Evolutionary conservation across 37 sponge, comb jelly and placozoan species (phyloP), one percentile per base, ranked within the genome.

Genomic region (Petrosia ficiformis): DNA sequence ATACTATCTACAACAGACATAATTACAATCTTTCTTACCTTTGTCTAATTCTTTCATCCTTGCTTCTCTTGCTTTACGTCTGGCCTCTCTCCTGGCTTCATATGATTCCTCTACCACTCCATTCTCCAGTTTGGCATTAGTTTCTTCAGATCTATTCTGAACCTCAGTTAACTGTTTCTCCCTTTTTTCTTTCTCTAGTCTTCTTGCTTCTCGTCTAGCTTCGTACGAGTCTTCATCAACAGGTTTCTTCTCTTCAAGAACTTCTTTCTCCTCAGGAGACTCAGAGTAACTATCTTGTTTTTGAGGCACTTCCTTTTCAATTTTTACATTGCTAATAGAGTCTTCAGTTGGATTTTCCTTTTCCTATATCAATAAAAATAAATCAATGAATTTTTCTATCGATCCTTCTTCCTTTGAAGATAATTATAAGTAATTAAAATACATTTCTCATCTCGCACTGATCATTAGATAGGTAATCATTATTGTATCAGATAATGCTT

Each of bases 41-140:
- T 58, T 4, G 11, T 14, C n/a, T 1, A 78, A 67, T 10, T 80
- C 72, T 68, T 90, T 90, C 71, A 57, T 57, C 63, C 85, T 81
- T 71, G 81, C 82, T 72, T 90, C 91, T 38, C 91, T 35, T 1
- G 82, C 91, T 75, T 78, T 90, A n/a, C 85, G 86, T 16, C 91
- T 64, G 1, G 85, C 85, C 56, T 78, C 81, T 1, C 81, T 56
- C 35, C 90, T 42, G 5, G 85, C 90, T 70, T 90, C 90, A 31
- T 90, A 90, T n/a, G 90, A 84, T 22, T 84, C 82, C 0, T 39
- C 63, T 28, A 83, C 84, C 0, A 6, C 10, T 30, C 34, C 68
- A 24, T 40, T 28, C 10, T 52, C 42, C 24, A 16, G 34, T 4
- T 38, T 28, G 32, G 22, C 22, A 3, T 32, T 19, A n/a, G 60